phyloP scores from a whole-genome alignment of 1,140 invertebrate genomes.

The Chironomus striatipennis region DNA sequence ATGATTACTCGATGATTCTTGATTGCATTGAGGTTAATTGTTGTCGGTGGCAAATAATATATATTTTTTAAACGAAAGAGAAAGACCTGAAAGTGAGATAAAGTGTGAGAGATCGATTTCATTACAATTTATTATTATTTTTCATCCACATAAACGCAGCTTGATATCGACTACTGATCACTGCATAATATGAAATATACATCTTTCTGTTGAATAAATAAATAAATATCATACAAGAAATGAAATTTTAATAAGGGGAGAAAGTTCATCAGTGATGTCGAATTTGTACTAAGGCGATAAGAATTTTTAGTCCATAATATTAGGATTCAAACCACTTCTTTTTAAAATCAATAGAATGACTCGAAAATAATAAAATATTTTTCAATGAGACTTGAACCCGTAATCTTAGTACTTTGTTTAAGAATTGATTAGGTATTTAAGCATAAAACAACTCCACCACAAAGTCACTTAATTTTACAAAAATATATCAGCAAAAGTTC shows the following conservation, averaged over 20 bases:
- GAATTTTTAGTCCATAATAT: no score
- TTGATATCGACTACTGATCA: conserved; percentile 16
- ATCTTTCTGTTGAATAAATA: not conserved
- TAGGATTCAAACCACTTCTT: no score
- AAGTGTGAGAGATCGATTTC: conserved; percentile 16
- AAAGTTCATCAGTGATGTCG: not conserved
- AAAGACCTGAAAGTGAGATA: not conserved
- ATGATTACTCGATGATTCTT: conserved; percentile 6
- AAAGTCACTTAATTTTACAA: no score
- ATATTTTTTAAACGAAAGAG: not conserved
- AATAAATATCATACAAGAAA: not conserved
- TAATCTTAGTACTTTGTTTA: no score
- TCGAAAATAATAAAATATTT: not conserved
- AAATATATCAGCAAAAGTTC: no score
- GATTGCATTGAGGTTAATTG: conserved; percentile 7
- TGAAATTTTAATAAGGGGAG: not conserved
- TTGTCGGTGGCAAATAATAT: not conserved
- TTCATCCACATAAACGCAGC: conserved; percentile 19
- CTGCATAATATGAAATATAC: conserved; percentile 18
- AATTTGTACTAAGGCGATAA: no score
- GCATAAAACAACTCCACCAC: no score
- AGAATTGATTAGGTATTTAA: no score
- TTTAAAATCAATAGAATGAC: no score
- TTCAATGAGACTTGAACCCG: no score
- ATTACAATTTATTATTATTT: conserved; percentile 15